Percentiles rank a stretch among this genome's conserved stretches.
These are phyloP conservation scores for Conomelus anceps DNA, from an alignment of 2,888 invertebrate genomes.

Conservation along the genomic window DNA sequence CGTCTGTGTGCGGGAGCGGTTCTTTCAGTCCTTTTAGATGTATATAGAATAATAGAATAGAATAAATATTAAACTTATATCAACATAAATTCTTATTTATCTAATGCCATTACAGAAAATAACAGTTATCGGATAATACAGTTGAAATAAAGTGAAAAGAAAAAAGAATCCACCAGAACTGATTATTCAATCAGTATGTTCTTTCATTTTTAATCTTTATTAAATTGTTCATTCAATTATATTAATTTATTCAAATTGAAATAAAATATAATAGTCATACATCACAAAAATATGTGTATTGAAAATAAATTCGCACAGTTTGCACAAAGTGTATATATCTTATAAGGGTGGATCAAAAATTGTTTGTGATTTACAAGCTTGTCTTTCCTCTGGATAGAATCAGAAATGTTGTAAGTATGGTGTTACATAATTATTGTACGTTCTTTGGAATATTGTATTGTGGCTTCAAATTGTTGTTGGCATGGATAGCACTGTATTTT, in stretches of 20 bases:
- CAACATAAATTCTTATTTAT: too few relatives aligned
- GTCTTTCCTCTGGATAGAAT: not conserved
- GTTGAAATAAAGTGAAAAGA: too few relatives aligned
- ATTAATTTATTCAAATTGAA: too few relatives aligned
- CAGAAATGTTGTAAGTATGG: not conserved
- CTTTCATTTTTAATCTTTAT: not conserved
- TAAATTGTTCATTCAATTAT: not conserved
- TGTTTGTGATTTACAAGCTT: not conserved
- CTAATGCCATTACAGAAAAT: too few relatives aligned
- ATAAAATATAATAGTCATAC: not conserved
- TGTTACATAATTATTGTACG: not conserved
- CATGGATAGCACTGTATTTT: constrained; percentile 12
- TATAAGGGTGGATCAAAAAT: not conserved
- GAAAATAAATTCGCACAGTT: not conserved
- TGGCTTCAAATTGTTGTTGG: not conserved
- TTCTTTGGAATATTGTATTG: not conserved
- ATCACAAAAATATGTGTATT: not conserved
- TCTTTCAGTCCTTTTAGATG: too few relatives aligned
- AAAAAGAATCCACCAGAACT: too few relatives aligned
- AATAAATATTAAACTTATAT: too few relatives aligned
- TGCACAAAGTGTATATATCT: not conserved
- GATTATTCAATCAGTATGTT: too few relatives aligned
- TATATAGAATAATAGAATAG: too few relatives aligned
- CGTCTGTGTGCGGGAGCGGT: too few relatives aligned
- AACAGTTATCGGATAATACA: too few relatives aligned